Evolutionary conservation across 2,113 vertebrate species (phyloP), one percentile per base, ranked within the genome.

Genomic region (Megalops atlanticus): DNA sequence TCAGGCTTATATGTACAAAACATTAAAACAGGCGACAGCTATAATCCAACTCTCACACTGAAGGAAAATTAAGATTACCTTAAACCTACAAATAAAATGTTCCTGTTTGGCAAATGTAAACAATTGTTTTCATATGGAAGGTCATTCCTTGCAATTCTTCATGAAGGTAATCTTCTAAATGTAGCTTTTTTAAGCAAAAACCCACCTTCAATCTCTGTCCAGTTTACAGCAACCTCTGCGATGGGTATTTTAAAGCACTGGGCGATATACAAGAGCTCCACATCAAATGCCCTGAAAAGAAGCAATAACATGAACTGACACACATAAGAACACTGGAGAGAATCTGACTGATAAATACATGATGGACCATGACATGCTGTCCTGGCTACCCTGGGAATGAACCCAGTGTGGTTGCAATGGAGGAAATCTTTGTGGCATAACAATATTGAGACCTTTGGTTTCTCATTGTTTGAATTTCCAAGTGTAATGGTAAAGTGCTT

Each of bases 121-220:
- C n/a, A n/a, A n/a, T n/a, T n/a, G n/a, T n/a, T n/a, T n/a, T n/a
- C n/a, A n/a, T n/a, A n/a, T n/a, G n/a, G n/a, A n/a, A n/a, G 15
- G 18, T 33, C 16, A 31, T 21, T 12, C n/a, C n/a, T 5, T 38
- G 21, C 12, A 54, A 1, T 71, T 2, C 49, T 36, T 21, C 12
- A 14, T 3, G n/a, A n/a, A n/a, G n/a, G n/a, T n/a, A n/a, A n/a
- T n/a, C n/a, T n/a, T n/a, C n/a, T n/a, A n/a, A n/a, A n/a, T n/a
- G n/a, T n/a, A n/a, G n/a, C n/a, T n/a, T n/a, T n/a, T 39, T 82
- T 31, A 18, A 6, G 16, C 24, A 71, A 15, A 12, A 21, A 77
- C 93, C 84, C 84, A 97, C 98, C 97, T 96, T 98, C 98, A 88
- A 99, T 98, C 95, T 99, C 98, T 68, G 97, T 99, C 98, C 98